Evolutionary conservation across 2,113 vertebrate species (phyloP).

Genomic region (Archocentrus centrarchus): DNA sequence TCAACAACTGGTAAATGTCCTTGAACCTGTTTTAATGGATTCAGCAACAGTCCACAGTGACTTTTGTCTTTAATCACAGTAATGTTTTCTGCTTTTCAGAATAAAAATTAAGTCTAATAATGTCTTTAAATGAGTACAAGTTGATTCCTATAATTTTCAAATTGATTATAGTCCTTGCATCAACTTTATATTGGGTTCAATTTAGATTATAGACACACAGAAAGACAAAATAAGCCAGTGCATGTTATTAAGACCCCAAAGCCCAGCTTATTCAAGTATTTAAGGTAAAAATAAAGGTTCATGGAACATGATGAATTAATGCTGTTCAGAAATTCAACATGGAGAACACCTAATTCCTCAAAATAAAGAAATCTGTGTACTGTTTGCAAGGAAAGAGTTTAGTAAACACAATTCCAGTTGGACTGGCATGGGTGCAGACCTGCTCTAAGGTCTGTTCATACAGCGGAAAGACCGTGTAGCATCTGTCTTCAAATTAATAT

Average conservation of each 20-base stretch:
- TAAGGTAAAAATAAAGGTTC: not conserved
- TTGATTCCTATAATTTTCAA: not conserved
- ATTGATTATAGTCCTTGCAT: not conserved
- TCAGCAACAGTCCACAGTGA: not conserved
- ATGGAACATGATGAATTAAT: not conserved
- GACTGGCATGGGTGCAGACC: conserved; percentile 29
- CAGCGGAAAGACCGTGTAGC: conserved; percentile 14
- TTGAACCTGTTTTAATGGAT: not conserved
- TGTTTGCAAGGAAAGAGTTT: conserved; percentile 35
- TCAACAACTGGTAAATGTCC: not conserved
- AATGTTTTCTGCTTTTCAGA: not conserved
- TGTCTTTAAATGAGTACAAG: not conserved
- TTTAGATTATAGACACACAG: not conserved
- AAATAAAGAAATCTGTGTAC: conserved; percentile 52
- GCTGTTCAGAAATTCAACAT: conserved; percentile 17
- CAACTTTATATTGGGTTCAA: not conserved
- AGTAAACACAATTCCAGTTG: conserved; percentile 48
- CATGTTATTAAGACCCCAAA: not conserved
- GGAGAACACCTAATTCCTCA: conserved; percentile 34
- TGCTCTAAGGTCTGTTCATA: conserved; percentile 31
- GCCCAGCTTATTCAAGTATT: not conserved
- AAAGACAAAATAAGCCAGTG: not conserved
- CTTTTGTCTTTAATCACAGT: not conserved
- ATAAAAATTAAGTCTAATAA: not conserved
- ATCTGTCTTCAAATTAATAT: conserved; percentile 57